These are phyloP conservation scores for Cephalopterus ornatus DNA, from an alignment of 2,113 vertebrate genomes.

Conservation along the genomic window DNA sequence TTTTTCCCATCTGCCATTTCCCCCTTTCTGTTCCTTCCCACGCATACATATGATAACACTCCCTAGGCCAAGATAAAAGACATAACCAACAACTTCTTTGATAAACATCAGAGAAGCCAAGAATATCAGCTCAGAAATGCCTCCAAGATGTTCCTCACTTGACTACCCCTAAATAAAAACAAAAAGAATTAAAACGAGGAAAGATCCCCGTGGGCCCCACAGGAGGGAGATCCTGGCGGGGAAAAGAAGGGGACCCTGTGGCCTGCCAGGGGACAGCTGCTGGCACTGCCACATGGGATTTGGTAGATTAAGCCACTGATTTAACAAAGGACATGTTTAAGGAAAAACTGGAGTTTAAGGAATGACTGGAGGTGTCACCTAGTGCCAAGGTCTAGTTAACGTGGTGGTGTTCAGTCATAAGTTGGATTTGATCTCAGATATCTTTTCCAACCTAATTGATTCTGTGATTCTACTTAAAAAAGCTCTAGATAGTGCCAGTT, in stretches of 20 bases:
- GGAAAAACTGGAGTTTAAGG: neutral
- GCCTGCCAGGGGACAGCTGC: neutral
- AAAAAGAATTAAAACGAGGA: neutral
- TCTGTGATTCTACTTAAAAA: neutral
- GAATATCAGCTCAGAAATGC: neutral
- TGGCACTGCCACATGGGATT: neutral
- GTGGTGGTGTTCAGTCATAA: fast-evolving
- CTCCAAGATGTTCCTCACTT: neutral
- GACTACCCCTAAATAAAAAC: neutral
- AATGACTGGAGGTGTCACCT: neutral
- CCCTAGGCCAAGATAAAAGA: neutral
- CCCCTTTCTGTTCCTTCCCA: neutral
- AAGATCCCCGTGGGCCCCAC: fast-evolving
- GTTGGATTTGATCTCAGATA: neutral
- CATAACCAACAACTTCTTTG: neutral
- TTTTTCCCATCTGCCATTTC: neutral
- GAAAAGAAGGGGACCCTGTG: fast-evolving
- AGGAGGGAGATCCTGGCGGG: neutral
- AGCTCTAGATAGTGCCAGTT: neutral
- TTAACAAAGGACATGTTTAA: neutral
- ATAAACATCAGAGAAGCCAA: neutral
- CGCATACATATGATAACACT: neutral
- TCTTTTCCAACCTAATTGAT: neutral
- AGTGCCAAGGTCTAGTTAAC: neutral
- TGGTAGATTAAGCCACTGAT: neutral